These are phyloP conservation scores for Melikaiella ostensackeni DNA, from an alignment of 2,888 invertebrate genomes.

Conservation along the genomic window DNA sequence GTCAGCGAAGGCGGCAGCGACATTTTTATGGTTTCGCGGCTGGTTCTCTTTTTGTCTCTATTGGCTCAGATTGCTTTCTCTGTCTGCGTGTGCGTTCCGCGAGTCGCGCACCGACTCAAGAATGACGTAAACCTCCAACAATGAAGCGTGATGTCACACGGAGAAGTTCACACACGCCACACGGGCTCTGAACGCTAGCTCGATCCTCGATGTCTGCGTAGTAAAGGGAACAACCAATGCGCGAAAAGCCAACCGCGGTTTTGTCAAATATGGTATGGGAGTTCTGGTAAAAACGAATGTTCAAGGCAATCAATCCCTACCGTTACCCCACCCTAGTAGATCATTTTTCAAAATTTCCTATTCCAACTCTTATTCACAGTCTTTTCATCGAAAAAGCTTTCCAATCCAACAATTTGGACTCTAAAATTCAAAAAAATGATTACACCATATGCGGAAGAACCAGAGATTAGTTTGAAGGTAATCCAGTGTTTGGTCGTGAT, in stretches of 20 bases:
- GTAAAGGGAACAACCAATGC: conserved; percentile 33
- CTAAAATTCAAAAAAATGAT: conserved; percentile 6
- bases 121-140: conserved; percentile 78
- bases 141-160: conserved; percentile 77
- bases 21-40: conserved; percentile 62
- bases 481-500: conserved; percentile 8
- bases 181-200: background rate
- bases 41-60: conserved; percentile 31
- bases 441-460: conserved; percentile 26
- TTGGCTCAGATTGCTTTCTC: background rate
- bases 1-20: conserved; percentile 48
- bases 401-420: background rate
- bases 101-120: conserved; percentile 61
- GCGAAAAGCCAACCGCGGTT: conserved; percentile 21
- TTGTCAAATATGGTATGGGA: conserved; percentile 46
- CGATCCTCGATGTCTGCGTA: background rate
- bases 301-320: background rate
- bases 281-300: conserved; percentile 32
- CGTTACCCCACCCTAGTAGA: background rate
- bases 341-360: background rate
- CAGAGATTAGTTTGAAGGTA: conserved; percentile 19
- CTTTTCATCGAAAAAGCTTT: background rate
- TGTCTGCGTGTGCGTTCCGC: conserved; percentile 43
- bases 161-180: conserved; percentile 59
- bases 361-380: background rate